Evolutionary conservation across 2,888 invertebrate genomes (phyloP), one percentile per base, ranked within the genome.

Genomic region (Perithous albicinctus): DNA sequence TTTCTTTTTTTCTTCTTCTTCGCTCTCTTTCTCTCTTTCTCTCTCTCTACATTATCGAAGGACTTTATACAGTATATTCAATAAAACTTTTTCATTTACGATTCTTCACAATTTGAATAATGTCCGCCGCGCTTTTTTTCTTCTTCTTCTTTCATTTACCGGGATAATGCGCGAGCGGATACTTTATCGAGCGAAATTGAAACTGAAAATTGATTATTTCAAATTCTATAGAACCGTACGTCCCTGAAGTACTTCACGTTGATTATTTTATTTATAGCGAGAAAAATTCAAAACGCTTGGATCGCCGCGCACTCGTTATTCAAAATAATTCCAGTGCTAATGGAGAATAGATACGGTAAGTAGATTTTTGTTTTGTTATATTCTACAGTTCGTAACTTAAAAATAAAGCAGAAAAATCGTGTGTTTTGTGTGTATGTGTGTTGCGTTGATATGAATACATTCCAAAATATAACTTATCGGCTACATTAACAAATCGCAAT

Each of bases 401-500:
- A 78, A 82, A 70, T 75, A 59, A 78, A 75, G 78, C 70, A 51
- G 64, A 78, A 82, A 69, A 70, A 59, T 59, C 48, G 51, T 72
- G 32, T 74, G 69, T 66, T n/a, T 23, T 20, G 41, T 69, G 51
- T 56, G 3, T 12, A 2, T 67, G 38, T 74, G 43, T 75, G 12
- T 70, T 83, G 85, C 85, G 83, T 83, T 89, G 87, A 88, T 88
- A 89, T 88, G 88, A 88, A 88, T 88, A 87, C 85, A 88, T 88
- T 89, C 87, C 86, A 85, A 88, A 86, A 87, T 87, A 86, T 85
- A 87, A 88, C 85, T 88, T 88, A 88, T 87, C 69, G 83, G 86
- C 86, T 88, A 88, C 84, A 87, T 86, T 1, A 78, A 82, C 61
- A 76, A 84, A 81, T 85, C 82, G 41, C 82, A 84, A 84, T 72